Evolutionary conservation across 2,888 invertebrate species (phyloP), one percentile per base, ranked within the genome.

Genomic region (Drosophila mayaguana): DNA sequence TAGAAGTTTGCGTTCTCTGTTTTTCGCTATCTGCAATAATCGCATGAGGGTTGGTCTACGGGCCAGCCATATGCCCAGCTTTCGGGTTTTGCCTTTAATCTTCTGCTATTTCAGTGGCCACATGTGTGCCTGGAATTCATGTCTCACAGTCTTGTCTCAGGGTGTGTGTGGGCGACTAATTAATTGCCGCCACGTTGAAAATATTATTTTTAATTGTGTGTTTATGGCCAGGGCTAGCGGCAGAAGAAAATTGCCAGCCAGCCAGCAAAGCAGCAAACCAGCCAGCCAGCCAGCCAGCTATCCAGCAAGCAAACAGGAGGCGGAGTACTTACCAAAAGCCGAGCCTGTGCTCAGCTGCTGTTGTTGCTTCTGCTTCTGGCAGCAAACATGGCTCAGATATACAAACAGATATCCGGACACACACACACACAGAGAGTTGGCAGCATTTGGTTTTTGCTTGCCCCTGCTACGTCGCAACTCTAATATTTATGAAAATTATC

Each of bases 171-270:
- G 73, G 77, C 50, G 82, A 74, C 85, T 90, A 91, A 91, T 91
- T 91, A 91, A 91, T 91, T 91, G 88, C 88, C 90, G 78, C 83
- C 86, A 83, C 88, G 90, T 90, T 88, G 90, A 89, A 83, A 90
- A 87, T 89, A 90, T 91, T 88, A 90, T 91, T 89, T 88, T 90
- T 89, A 91, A 90, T 88, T 90, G 89, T 90, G 87, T 89, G 90
- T 90, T 91, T 91, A 90, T 90, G 82, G 73, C 66, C 63, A 72
- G 57, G 48, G 63, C 25, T 38, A 43, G 22, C n/a, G 38, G 36
- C 64, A 60, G 16, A 42, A 45, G 60, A 67, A 59, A 54, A 57
- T 57, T 57, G 45, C 57, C 45, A 46, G 14, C 14, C 38, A 50
- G 25, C n/a, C 42, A 56, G 7, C 12, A 25, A n/a, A n/a, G n/a